Evolutionary conservation across 2,797 vertebrate species (phyloP), one percentile per base, ranked within the genome.

Genomic region (Podarcis lilfordi): DNA sequence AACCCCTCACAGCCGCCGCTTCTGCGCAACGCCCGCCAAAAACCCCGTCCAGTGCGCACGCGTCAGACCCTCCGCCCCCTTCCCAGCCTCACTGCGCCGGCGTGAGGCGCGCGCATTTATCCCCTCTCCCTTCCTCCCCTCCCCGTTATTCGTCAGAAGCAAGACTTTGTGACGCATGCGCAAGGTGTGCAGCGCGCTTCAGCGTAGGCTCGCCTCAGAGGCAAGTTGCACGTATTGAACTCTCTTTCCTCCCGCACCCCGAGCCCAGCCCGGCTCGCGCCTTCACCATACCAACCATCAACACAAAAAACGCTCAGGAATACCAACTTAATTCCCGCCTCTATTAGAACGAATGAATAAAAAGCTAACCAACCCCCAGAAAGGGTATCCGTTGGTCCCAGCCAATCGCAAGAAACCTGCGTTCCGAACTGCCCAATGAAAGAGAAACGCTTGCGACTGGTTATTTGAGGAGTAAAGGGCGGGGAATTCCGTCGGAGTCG

Each of bases 21-120:
- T 90, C 94, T 97, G 95, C 96, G 96, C 96, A 96, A 95, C 95
- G 95, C 96, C 96, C 96, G 96, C 96, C 96, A 97, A 97, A 97
- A 96, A 93, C 94, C 93, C 94, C 90, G 80, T 61, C 87, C 82
- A 86, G 37, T 90, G 94, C 97, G 96, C 97, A 94, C 91, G 96
- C 96, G 96, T 95, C 86, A 86, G 86, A 84, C 90, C 89, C 92
- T 87, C 55, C 55, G 23, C 77, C 76, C 86, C 87, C n/a, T 80
- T 66, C 71, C 69, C 43, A 91, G 59, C 92, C 93, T 86, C 92
- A 88, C 32, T 74, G 86, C 92, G 95, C 95, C 90, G 93, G 94
- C 94, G 95, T 90, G 90, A 83, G 19, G 69, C 78, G 84, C 84
- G 71, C 84, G 78, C 85, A 72, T 29, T 32, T 25, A 71, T 61